Percentiles rank a stretch among this genome's conserved stretches.
Evolutionary conservation across 2,888 invertebrate genomes (phyloP).

Genomic region (Serripes groenlandicus): DNA sequence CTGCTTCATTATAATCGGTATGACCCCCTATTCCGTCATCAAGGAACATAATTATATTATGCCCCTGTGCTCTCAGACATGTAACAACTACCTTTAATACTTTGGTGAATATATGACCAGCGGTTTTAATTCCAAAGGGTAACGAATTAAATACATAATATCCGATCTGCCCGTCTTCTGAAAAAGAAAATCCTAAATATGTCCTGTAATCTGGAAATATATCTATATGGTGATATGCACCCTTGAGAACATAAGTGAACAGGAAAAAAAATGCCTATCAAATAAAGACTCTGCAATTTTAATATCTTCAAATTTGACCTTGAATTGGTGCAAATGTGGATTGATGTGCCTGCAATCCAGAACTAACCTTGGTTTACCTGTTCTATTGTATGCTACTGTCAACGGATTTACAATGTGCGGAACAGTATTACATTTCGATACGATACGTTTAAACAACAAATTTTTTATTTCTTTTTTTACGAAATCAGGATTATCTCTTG

Average conservation of each 20-base stretch:
- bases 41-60: background rate
- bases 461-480: slow-evolving; percentile 48
- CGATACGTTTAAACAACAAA: slow-evolving; percentile 41
- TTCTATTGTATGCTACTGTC: slow-evolving; percentile 53
- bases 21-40: background rate
- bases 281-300: background rate
- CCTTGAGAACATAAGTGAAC: background rate
- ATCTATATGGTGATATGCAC: slow-evolving; percentile 2
- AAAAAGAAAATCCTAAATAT: slow-evolving; percentile 5
- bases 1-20: background rate
- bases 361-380: slow-evolving; percentile 46
- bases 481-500: slow-evolving; percentile 44
- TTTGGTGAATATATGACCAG: slow-evolving; percentile 5
- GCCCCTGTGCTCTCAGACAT: background rate
- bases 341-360: slow-evolving; percentile 57
- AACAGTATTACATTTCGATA: slow-evolving; percentile 19
- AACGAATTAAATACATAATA: background rate
- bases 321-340: slow-evolving; percentile 26
- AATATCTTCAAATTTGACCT: background rate
- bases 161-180: background rate
- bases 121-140: background rate
- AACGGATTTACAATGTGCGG: slow-evolving; percentile 58
- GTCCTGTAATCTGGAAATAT: background rate
- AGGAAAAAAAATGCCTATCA: background rate
- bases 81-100: background rate